Conservation (phyloP, 2,888 invertebrate genomes). For the Rhodophaea formosa region DNA sequence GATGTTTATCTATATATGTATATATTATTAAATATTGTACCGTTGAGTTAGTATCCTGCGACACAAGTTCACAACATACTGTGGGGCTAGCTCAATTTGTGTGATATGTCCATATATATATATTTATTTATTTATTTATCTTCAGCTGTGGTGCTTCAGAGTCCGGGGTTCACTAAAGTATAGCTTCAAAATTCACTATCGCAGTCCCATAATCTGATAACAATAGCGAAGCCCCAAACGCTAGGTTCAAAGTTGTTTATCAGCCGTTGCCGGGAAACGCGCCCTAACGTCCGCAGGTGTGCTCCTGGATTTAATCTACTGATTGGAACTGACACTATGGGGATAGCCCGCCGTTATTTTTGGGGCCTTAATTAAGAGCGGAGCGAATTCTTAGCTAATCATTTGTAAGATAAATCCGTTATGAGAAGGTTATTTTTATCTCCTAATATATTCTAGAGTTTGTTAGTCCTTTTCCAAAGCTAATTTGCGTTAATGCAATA, state of each 20-base stretch:
- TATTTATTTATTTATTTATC: too few species aligned
- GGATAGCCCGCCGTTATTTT: slow-evolving; percentile 14
- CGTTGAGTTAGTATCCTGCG: too few species aligned
- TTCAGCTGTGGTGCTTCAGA: too few species aligned
- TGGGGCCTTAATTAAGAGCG: slow-evolving; percentile 14
- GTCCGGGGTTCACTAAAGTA: too few species aligned
- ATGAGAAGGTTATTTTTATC: not conserved
- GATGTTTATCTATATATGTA: too few species aligned
- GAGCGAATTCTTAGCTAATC: not conserved
- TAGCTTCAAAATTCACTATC: not conserved
- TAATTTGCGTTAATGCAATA: too few species aligned
- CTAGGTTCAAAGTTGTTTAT: slow-evolving; percentile 63
- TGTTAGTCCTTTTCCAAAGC: too few species aligned
- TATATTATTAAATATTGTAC: too few species aligned
- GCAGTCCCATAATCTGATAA: slow-evolving; percentile 7
- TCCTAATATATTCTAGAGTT: too few species aligned
- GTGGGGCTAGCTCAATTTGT: too few species aligned
- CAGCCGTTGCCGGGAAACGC: slow-evolving; percentile 54
- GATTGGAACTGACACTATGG: slow-evolving; percentile 58
- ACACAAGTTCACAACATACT: too few species aligned
- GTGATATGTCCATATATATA: too few species aligned
- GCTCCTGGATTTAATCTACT: slow-evolving; percentile 73
- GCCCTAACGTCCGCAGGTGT: slow-evolving; percentile 61
- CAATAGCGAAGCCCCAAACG: slow-evolving; percentile 18
- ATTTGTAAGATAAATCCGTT: not conserved